phyloP scores from a whole-genome alignment of 2,113 vertebrate species.

The Tachysurus vachellii region DNA sequence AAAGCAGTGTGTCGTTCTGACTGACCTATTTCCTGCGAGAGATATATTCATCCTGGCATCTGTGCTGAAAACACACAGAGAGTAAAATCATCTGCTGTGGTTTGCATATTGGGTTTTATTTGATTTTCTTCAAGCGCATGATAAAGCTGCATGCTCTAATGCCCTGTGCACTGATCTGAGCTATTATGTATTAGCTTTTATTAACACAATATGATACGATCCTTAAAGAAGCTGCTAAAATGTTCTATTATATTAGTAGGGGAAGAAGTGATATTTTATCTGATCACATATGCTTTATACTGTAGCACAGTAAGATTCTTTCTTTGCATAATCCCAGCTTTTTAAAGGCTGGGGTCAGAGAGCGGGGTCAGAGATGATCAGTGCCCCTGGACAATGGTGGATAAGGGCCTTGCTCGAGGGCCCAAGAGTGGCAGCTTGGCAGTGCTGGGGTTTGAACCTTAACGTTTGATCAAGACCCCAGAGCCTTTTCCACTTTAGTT shows the following conservation, averaged over 20 bases:
- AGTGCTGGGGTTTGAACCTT: too few relatives aligned
- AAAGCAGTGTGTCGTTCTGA: constrained; percentile 7
- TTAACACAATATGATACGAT: neutral
- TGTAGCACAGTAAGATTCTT: too few relatives aligned
- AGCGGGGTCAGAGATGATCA: too few relatives aligned
- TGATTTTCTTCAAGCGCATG: neutral
- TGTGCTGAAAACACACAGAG: neutral
- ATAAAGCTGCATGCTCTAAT: neutral
- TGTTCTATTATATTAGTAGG: neutral
- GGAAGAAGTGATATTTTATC: too few relatives aligned
- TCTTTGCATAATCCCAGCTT: too few relatives aligned
- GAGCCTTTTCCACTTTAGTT: too few relatives aligned
- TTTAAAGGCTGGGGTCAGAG: too few relatives aligned
- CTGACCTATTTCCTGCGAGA: constrained; percentile 49
- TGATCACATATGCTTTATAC: too few relatives aligned
- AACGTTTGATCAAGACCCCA: too few relatives aligned
- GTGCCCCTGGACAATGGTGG: too few relatives aligned
- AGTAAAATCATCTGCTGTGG: neutral
- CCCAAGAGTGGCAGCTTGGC: too few relatives aligned
- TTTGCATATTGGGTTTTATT: neutral
- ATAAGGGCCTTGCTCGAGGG: too few relatives aligned
- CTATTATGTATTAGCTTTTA: neutral
- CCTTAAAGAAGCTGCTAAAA: neutral
- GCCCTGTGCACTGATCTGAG: neutral
- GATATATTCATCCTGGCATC: constrained; percentile 20